Evolutionary conservation across 2,113 vertebrate species (phyloP).

Genomic region (Alethe diademata): DNA sequence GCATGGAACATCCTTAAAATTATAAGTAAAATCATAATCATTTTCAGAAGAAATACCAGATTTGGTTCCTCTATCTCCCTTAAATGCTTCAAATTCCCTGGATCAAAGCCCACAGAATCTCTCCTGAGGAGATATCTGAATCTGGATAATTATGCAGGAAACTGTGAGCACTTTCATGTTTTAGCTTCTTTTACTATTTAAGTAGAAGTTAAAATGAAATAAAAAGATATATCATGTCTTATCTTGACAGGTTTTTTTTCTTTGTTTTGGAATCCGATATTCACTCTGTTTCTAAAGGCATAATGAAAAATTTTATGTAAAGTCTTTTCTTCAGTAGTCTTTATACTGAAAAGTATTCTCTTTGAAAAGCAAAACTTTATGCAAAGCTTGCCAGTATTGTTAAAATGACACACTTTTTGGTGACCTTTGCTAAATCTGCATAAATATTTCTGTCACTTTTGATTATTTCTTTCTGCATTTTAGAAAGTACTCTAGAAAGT

Average conservation of each 20-base stretch:
- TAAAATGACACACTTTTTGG: background rate
- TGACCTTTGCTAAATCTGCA: background rate
- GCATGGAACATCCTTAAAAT: background rate
- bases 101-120: constrained; percentile 43
- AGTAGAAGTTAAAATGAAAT: constrained; percentile 53
- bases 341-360: background rate
- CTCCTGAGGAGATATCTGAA: constrained; percentile 29
- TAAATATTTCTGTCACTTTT: background rate
- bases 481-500: background rate
- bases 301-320: background rate
- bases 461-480: background rate
- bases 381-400: background rate
- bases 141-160: constrained; percentile 42
- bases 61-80: constrained; percentile 4
- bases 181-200: constrained; percentile 49
- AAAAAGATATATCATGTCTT: constrained; percentile 47
- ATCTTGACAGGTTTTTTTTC: constrained; percentile 23
- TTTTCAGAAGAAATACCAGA: background rate
- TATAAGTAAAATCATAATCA: background rate
- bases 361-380: background rate
- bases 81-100: constrained; percentile 29
- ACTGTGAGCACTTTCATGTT: constrained; percentile 32
- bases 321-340: background rate
- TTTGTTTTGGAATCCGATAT: constrained; percentile 39
- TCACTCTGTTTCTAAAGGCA: constrained; percentile 25